Evolutionary conservation across 2,888 invertebrate genomes (phyloP).

Genomic region (Abrostola triplasia): DNA sequence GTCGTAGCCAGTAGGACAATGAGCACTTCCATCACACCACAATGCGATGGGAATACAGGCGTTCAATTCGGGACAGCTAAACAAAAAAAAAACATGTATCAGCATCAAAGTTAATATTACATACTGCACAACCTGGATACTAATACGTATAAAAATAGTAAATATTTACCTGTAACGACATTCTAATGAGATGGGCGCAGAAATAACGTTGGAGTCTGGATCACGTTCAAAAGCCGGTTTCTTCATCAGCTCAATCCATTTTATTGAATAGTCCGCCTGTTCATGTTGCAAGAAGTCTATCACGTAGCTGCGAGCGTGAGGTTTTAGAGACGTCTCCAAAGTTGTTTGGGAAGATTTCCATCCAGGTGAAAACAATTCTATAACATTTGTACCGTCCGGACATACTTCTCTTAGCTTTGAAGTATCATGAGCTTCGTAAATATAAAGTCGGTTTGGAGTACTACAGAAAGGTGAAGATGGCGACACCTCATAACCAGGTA

Average conservation of each 20-base stretch:
- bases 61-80: slow-evolving; percentile 93
- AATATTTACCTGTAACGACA: slow-evolving; percentile 91
- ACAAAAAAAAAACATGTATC: slow-evolving; percentile 49
- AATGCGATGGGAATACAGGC: slow-evolving; percentile 93
- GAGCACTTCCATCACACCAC: slow-evolving; percentile 94
- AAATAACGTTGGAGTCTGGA: slow-evolving; percentile 84
- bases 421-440: slow-evolving; percentile 91
- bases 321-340: slow-evolving; percentile 82
- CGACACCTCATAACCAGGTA: slow-evolving; percentile 90
- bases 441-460: slow-evolving; percentile 91
- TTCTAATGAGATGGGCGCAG: slow-evolving; percentile 87
- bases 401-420: slow-evolving; percentile 90
- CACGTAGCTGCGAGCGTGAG: slow-evolving; percentile 91
- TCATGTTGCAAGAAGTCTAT: slow-evolving; percentile 93
- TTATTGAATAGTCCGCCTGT: slow-evolving; percentile 92
- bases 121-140: neutral
- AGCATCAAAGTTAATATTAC: slow-evolving; percentile 8
- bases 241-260: slow-evolving; percentile 94
- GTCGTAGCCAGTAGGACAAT: slow-evolving; percentile 94
- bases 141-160: slow-evolving; percentile 3
- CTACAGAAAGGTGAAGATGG: slow-evolving; percentile 87
- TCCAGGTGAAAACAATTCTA: slow-evolving; percentile 92
- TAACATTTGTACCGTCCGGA: slow-evolving; percentile 86
- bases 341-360: slow-evolving; percentile 88
- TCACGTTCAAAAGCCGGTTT: slow-evolving; percentile 86